Percentiles rank a stretch among this genome's conserved stretches.
Evolutionary conservation across 1,140 invertebrate genomes (phyloP).

Genomic region (Drosophila kurseongensis): DNA sequence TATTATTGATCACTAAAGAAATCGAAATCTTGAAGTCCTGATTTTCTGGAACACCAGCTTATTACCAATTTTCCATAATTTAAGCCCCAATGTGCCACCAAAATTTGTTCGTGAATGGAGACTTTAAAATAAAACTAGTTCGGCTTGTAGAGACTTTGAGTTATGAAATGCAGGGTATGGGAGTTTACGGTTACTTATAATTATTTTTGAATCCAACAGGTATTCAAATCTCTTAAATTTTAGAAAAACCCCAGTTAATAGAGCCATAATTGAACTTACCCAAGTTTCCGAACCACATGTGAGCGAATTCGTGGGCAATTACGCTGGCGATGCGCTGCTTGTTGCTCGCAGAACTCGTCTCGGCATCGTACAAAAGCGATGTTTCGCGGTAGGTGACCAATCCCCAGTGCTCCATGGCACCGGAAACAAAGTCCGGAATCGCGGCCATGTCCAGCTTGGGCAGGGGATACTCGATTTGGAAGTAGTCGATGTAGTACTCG

Average conservation of each 20-base stretch:
- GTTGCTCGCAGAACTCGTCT: constrained; percentile 89
- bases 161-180: no score
- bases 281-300: constrained; percentile 96
- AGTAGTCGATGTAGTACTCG: constrained; percentile 95
- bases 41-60: no score
- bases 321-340: constrained; percentile 93
- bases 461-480: constrained; percentile 93
- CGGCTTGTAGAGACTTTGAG: no score
- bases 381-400: constrained; percentile 94
- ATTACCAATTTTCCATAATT: no score
- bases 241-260: neutral
- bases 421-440: constrained; percentile 97
- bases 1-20: no score
- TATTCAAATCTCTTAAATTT: neutral
- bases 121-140: no score
- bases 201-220: neutral
- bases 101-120: no score
- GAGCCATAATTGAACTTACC: constrained; percentile 58
- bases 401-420: constrained; percentile 98
- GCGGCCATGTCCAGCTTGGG: constrained; percentile 96
- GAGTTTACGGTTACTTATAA: no score
- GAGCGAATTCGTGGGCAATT: constrained; percentile 95
- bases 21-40: no score
- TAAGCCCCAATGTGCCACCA: no score
- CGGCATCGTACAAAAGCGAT: constrained; percentile 90